phyloP scores from a whole-genome alignment of 1,140 invertebrate genomes.

The Fopius arisanus region DNA sequence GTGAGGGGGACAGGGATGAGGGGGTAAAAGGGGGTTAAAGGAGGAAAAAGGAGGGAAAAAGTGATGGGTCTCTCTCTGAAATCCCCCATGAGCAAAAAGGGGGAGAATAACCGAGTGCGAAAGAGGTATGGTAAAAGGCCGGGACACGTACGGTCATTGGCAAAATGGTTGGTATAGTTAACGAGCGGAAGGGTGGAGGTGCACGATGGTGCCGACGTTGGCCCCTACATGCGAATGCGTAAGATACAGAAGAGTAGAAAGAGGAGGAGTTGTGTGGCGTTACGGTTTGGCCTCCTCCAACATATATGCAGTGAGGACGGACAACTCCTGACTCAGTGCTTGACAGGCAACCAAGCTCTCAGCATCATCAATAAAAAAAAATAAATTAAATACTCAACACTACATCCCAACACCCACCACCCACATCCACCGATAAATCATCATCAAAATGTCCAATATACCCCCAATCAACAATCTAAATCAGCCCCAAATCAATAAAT shows the following conservation, averaged over 20 bases:
- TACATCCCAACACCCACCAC: too few species aligned
- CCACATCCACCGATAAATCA: too few species aligned
- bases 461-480: too few species aligned
- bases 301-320: slow-evolving; percentile 63
- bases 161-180: not conserved
- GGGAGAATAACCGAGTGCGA: not conserved
- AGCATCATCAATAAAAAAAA: too few species aligned
- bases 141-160: not conserved
- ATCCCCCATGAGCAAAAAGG: not conserved
- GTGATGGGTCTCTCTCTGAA: too few species aligned
- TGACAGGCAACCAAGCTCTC: slow-evolving; percentile 63
- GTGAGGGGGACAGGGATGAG: too few species aligned
- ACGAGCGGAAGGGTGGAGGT: not conserved
- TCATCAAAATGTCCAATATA: too few species aligned
- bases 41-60: too few species aligned
- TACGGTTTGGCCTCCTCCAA: slow-evolving; percentile 46
- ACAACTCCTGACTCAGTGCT: slow-evolving; percentile 63
- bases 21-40: too few species aligned
- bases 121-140: not conserved
- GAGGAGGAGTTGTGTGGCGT: slow-evolving; percentile 13
- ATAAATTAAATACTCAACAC: too few species aligned
- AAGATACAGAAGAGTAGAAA: slow-evolving; percentile 51
- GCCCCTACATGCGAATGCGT: slow-evolving; percentile 54
- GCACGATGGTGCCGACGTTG: not conserved
- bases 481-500: too few species aligned